phyloP scores from a whole-genome alignment of 2,113 vertebrate species.

The Oreochromis tanganicae region DNA sequence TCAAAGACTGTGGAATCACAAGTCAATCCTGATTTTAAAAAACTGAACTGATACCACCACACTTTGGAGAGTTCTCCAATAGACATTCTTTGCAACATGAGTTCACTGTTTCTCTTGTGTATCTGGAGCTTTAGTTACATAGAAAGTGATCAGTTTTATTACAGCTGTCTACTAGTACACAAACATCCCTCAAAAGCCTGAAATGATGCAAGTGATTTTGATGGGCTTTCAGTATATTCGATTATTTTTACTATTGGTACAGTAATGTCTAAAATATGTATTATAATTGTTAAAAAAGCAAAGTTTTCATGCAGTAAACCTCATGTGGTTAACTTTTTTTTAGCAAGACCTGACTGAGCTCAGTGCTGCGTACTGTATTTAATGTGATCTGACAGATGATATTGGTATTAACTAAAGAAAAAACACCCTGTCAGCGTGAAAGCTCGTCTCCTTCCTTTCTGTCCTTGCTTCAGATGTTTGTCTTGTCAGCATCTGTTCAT shows the following conservation, averaged over 20 bases:
- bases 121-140: background rate
- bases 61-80: background rate
- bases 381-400: background rate
- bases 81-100: fast-evolving
- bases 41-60: background rate
- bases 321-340: background rate
- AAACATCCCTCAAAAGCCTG: background rate
- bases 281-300: background rate
- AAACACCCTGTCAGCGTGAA: background rate
- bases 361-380: background rate
- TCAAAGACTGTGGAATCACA: background rate
- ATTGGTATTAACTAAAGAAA: background rate
- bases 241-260: background rate
- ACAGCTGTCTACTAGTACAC: background rate
- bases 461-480: background rate
- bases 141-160: background rate
- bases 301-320: background rate
- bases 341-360: background rate
- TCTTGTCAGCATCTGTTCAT: background rate
- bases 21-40: fast-evolving
- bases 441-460: background rate
- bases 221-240: background rate
- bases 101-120: background rate
- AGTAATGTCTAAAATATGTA: background rate
- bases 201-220: background rate